Base-by-base conservation (phyloP, 2,797 vertebrate genomes). In the Uromys caudimaculatus region DNA sequence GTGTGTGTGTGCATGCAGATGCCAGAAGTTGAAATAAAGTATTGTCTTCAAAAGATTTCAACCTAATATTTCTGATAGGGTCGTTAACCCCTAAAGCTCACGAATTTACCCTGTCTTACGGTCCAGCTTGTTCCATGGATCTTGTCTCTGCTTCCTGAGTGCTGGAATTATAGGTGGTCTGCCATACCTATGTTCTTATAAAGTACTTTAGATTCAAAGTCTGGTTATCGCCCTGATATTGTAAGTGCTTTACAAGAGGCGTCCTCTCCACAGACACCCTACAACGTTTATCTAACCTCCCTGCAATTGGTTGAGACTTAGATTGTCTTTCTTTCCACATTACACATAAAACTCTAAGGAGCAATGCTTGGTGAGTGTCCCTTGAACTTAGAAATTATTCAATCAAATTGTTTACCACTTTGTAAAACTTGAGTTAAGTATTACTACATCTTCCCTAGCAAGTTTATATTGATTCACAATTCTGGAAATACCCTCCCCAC, bases 261-360 rank as follows among this genome's bases (percentile, higher is more conserved):
- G n/a, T 6, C 19, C 7, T 54, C 1, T 75, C 82, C 23, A 84
- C 86, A 0, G 17, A 62, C 1, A 64, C 64, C 82, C 38, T 79
- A 35, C 52, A 54, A 95, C 89, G 35, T 81, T 14, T 93, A 77
- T 90, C 73, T 94, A 73, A 75, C 67, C 27, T 89, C 4, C 1
- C 0, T 3, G 8, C 19, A 91, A 69, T 58, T 82, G 13, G 23
- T 87, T 81, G 69, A 69, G 35, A 91, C 83, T 62, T 76, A 82
- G 35, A 3, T 88, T 93, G 21, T 67, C 8, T 47, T 84, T 87
- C 52, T 16, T 7, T 6, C 1, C 13, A 3, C 1, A 21, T 87
- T 91, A 77, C 35, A 83, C 83, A 79, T 32, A 92, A 87, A 95
- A 89, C 56, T 62, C 4, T 6, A 86, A 41, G 38, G n/a, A 91